These are phyloP conservation scores for Candoia aspera DNA, from an alignment of 2,113 vertebrate genomes.

Conservation along the genomic window DNA sequence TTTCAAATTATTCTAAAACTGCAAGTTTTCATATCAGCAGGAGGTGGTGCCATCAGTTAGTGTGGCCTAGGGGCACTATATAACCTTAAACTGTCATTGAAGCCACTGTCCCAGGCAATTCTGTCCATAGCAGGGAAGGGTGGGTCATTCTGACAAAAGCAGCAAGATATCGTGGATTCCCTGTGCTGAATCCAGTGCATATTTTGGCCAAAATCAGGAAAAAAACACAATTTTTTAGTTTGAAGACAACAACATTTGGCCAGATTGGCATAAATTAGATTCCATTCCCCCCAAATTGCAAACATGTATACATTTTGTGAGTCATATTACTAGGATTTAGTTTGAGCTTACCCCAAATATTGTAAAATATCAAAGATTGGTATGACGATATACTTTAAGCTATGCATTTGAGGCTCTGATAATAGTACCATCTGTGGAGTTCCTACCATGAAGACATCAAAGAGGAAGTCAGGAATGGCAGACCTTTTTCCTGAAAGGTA, in stretches of 20 bases:
- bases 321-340: neutral
- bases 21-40: neutral
- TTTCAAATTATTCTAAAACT: neutral
- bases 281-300: neutral
- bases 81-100: neutral
- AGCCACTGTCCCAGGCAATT: neutral
- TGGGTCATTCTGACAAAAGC: neutral
- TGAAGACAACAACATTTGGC: neutral
- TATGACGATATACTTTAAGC: neutral
- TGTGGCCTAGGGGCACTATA: neutral
- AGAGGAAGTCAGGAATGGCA: neutral
- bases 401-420: neutral
- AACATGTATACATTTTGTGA: neutral
- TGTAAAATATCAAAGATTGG: neutral
- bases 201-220: neutral
- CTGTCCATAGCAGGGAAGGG: neutral
- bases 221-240: neutral
- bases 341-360: neutral
- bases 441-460: neutral
- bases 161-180: neutral
- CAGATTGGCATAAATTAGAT: neutral
- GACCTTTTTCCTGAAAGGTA: neutral
- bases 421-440: neutral
- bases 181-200: neutral
- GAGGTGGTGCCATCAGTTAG: neutral